Base-by-base conservation (phyloP, 2,113 vertebrate genomes). In the Sapayoa aenigma region DNA sequence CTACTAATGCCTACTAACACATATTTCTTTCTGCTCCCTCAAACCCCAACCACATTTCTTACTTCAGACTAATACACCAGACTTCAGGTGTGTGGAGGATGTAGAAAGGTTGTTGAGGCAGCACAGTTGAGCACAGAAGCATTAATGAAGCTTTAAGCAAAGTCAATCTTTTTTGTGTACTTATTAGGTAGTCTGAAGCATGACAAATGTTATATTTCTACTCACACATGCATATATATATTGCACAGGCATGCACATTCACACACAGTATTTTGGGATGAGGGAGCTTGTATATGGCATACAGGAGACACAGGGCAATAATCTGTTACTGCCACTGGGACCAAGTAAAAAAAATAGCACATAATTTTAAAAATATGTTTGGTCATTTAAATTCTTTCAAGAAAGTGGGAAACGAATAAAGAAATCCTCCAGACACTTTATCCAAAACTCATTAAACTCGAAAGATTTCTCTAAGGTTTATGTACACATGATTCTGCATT, bases 71-170 rank as follows among this genome's bases (percentile, higher is more conserved):
- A 89, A 47, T 85, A 89, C 49, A 58, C 21, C 24, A 92, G 68
- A 50, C 75, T 88, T 82, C 92, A 95, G 94, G 75, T 96, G 94
- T 47, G n/a, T 47, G 41, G 69, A 93, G 66, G 62, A 87, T 79
- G 80, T 63, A 90, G 72, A 84, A 76, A 93, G 78, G 37, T 66
- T 76, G 41, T 75, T 75, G 39, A 78, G 41, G 62, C 82, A 83
- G 42, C 37, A 81, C 31, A 46, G 55, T 15, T 75, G 28, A 75
- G 58, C n/a, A 66, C 9, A 81, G 56, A 75, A 79, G 37, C 8
- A 50, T 49, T 85, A 89, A 82, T 31, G 25, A 93, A 95, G 93
- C 46, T 83, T 31, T 46, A 89, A 62, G 82, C 4, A 11, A 87
- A 63, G 58, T 21, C 37, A 60, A 58, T n/a, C 18, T 53, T 60